Base-by-base conservation (phyloP, 2,113 vertebrate genomes). In the Columba livia region DNA sequence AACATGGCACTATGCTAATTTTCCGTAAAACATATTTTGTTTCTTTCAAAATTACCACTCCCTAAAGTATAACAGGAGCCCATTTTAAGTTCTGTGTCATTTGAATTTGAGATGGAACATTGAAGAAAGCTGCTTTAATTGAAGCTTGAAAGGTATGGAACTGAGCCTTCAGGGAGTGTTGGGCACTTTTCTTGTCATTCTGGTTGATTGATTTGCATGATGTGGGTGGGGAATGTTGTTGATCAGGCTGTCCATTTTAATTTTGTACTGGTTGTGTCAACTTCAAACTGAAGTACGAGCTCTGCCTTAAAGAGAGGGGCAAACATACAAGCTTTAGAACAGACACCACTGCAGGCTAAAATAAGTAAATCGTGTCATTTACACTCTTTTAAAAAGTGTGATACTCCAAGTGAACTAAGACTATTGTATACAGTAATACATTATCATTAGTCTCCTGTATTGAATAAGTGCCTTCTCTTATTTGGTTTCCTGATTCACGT, bases 151-250 rank as follows among this genome's bases (percentile, higher is more conserved):
- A 92, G 90, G 87, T 95, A 94, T 1, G 42, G 86, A 93, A 72
- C 89, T 80, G 83, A 88, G 96, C 86, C 96, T 96, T 94, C 66
- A 92, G 90, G 96, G 92, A 91, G 40, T 13, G 54, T 21, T 92
- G 93, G 84, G 73, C 80, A 94, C 88, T 97, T 94, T 96, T 96
- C 96, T 94, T 93, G 95, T 97, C 65, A 2, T 96, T 94, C 96
- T 96, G 54, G 92, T 82, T 95, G 92, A 96, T 91, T 81, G 90
- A 96, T 96, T 95, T 97, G 88, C 96, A 94, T 97, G 56, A 66
- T 90, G 92, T 96, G 61, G 94, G 95, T 93, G 94, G 94, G 79
- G 92, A 96, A 96, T 93, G 92, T 48, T 89, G 93, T 94, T 61
- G 77, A 95, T 95, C 94, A 84, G 94, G 96, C 88, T 93, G 88